Conservation (phyloP, 2,888 invertebrate genomes). For the Pedicia rivosa region DNA sequence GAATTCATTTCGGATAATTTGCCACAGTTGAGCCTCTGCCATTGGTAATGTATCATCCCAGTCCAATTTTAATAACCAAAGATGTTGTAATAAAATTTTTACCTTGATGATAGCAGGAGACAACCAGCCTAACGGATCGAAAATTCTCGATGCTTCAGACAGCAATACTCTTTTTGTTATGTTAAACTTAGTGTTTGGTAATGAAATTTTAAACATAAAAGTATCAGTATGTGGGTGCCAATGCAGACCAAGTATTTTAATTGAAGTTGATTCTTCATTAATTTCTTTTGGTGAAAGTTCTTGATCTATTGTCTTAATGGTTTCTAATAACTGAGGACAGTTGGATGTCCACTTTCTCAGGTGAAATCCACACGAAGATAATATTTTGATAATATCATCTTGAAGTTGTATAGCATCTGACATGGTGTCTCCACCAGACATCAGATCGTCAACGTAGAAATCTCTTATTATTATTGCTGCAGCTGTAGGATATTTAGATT, state of each 20-base stretch:
- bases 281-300: not conserved
- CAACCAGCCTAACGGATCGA: not conserved
- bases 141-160: not conserved
- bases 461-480: constrained; percentile 5
- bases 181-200: not conserved
- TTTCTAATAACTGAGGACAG: not conserved
- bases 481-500: constrained; percentile 8
- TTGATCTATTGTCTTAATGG: too few relatives aligned
- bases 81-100: not conserved
- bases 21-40: too few relatives aligned
- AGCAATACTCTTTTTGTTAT: not conserved
- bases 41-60: not conserved
- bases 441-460: constrained; percentile 13
- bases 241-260: not conserved
- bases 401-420: constrained; percentile 7
- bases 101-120: not conserved
- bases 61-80: not conserved
- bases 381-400: constrained; percentile 4
- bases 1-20: too few relatives aligned
- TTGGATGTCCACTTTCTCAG: constrained; percentile 7
- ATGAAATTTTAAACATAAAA: too few relatives aligned
- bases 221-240: too few relatives aligned
- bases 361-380: constrained; percentile 9
- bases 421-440: constrained; percentile 8
- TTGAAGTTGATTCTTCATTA: not conserved